Base-by-base conservation (phyloP, 2,113 vertebrate genomes). In the Otolemur garnettii region DNA sequence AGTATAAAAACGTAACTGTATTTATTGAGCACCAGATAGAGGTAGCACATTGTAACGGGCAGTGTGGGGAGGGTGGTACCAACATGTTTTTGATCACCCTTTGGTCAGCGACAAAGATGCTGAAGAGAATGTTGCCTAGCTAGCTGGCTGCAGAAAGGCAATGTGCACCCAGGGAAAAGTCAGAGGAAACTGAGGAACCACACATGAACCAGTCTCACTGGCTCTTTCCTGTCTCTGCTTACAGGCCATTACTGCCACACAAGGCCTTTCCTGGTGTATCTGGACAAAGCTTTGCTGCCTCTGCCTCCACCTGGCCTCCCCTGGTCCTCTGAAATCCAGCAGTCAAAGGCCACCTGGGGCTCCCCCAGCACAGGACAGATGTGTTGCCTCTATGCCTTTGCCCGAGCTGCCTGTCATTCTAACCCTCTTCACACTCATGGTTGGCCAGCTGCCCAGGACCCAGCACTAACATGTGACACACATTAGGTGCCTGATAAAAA, bases 351-450 rank as follows among this genome's bases (percentile, higher is more conserved):
- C 14, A 10, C 21, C 26, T 57, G 14, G 1, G 66, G 53, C 12
- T 38, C 1, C 55, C 71, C 4, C 4, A 2, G 4, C 33, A 53
- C 22, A 8, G 50, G 53, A 18, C 35, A 21, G 1, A 7, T 0
- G 19, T 30, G 33, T 19, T 26, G 12, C 45, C 35, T 38, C n/a
- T 24, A 9, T 4, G 30, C 45, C 35, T 62, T 59, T 14, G 24
- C 3, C 6, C 0, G 4, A 38, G 28, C 21, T 11, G 6, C 57
- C 85, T 28, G 5, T 71, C 85, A 55, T 24, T 30, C 45, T 45
- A 24, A n/a, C 42, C 28, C 53, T 86, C 4, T 57, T 38, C 30
- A 24, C 24, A 19, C 2, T 57, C 68, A 26, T 1, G 42, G n/a
- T 8, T 19, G 17, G 42, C 50, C 18, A 86, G 79, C 42, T n/a